Evolutionary conservation across 2,888 invertebrate species (phyloP).

Genomic region (Drosophila rellima): DNA sequence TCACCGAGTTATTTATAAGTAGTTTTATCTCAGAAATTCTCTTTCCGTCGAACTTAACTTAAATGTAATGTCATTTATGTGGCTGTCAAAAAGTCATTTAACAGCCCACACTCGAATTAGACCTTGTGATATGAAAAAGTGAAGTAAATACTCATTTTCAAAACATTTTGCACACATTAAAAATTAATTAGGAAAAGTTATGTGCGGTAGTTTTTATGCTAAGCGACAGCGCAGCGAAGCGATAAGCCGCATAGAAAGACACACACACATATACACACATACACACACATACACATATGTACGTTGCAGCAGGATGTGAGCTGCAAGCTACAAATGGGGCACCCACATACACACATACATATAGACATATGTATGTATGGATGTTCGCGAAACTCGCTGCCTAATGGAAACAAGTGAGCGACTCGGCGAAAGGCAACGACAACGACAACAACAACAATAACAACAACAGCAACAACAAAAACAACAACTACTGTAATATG

Average conservation of each 20-base stretch:
- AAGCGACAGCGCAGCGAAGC: slow-evolving; percentile 63
- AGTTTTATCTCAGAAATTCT: too few relatives aligned
- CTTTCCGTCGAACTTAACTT: background rate
- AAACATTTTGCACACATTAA: slow-evolving; percentile 76
- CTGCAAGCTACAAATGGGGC: slow-evolving; percentile 20
- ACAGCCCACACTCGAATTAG: slow-evolving; percentile 1
- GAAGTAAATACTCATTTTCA: slow-evolving; percentile 61
- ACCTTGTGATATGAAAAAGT: slow-evolving; percentile 22
- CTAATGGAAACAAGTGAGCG: slow-evolving; percentile 58
- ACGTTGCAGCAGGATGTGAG: slow-evolving; percentile 9
- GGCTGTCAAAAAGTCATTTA: slow-evolving; percentile 9
- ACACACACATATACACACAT: slow-evolving; percentile 12
- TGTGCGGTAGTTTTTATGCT: slow-evolving; percentile 69
- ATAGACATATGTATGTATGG: too few relatives aligned
- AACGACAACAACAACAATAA: slow-evolving; percentile 23
- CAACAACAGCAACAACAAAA: slow-evolving; percentile 17
- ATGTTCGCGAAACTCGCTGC: slow-evolving; percentile 54
- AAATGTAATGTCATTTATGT: background rate
- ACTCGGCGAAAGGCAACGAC: slow-evolving; percentile 36
- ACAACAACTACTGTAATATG: slow-evolving; percentile 10
- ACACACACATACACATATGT: background rate
- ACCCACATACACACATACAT: slow-evolving; percentile 28
- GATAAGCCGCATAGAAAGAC: slow-evolving; percentile 57
- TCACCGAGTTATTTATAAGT: background rate
- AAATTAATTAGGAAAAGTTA: slow-evolving; percentile 77